These are phyloP conservation scores for Scrobipalpa costella DNA, from an alignment of 2,888 invertebrate species.

Conservation along the genomic window DNA sequence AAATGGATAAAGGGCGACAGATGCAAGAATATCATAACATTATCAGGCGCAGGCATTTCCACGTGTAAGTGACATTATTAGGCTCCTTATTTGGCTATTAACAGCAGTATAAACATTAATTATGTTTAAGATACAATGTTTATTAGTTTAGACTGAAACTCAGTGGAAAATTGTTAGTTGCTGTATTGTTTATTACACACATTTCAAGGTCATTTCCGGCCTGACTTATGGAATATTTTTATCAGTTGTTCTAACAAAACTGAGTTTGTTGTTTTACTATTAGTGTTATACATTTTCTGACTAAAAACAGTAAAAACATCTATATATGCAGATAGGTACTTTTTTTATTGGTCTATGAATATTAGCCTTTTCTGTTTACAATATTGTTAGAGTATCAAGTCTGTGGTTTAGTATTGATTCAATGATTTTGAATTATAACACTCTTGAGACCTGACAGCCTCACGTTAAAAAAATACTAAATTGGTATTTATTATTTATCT, in stretches of 20 bases:
- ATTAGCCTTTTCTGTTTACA: too few species aligned
- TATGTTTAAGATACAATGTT: conserved; percentile 3
- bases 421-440: too few species aligned
- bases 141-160: conserved; percentile 17
- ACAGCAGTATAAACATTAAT: neutral
- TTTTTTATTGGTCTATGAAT: too few species aligned
- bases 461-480: too few species aligned
- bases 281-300: too few species aligned
- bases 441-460: too few species aligned
- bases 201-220: conserved; percentile 29
- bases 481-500: too few species aligned
- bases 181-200: conserved; percentile 42
- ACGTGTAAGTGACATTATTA: conserved; percentile 86
- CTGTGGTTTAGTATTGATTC: too few species aligned
- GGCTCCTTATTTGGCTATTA: neutral
- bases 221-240: conserved; percentile 21
- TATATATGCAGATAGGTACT: too few species aligned
- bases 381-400: too few species aligned
- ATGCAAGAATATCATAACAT: conserved; percentile 93
- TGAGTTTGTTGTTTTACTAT: neutral
- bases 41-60: conserved; percentile 98
- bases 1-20: conserved; percentile 88
- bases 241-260: conserved; percentile 20
- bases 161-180: conserved; percentile 20
- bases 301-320: too few species aligned